Evolutionary conservation across 1,140 invertebrate genomes (phyloP).

Genomic region (Gryllus bimaculatus): DNA sequence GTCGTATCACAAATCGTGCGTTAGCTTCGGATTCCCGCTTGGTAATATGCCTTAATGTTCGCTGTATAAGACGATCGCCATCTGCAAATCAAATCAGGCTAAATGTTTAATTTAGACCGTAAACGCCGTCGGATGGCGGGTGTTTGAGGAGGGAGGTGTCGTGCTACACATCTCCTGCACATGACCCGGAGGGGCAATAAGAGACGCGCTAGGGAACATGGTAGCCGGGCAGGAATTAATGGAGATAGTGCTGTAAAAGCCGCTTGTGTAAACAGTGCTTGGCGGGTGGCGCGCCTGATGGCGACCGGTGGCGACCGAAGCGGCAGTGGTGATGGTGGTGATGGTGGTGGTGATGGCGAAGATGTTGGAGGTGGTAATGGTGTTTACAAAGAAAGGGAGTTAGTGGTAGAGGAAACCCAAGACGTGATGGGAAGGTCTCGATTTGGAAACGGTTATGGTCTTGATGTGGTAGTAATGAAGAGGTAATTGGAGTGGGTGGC

Average conservation of each 20-base stretch:
- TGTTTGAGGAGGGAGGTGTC: neutral
- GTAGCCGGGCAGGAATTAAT: neutral
- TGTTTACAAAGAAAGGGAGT: too few relatives aligned
- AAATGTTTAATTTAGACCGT: neutral
- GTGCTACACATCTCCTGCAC: neutral
- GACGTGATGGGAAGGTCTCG: too few relatives aligned
- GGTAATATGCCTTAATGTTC: slow-evolving; percentile 2
- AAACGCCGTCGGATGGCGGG: neutral
- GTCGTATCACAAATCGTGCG: neutral
- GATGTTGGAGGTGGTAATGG: too few relatives aligned
- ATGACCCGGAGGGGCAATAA: neutral
- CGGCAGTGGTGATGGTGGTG: too few relatives aligned
- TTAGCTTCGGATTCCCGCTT: neutral
- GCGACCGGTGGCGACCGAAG: too few relatives aligned
- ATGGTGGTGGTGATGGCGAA: too few relatives aligned
- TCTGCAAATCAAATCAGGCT: slow-evolving; percentile 1
- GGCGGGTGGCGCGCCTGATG: too few relatives aligned
- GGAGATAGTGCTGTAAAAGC: neutral
- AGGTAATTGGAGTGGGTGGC: too few relatives aligned
- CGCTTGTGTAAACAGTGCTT: neutral
- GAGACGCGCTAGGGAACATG: neutral
- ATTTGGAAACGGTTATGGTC: too few relatives aligned
- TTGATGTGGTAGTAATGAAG: too few relatives aligned
- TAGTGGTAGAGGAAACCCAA: too few relatives aligned
- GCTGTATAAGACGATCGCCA: neutral